Evolutionary conservation across 2,797 vertebrate species (phyloP).

Genomic region (Clarias fuscus): DNA sequence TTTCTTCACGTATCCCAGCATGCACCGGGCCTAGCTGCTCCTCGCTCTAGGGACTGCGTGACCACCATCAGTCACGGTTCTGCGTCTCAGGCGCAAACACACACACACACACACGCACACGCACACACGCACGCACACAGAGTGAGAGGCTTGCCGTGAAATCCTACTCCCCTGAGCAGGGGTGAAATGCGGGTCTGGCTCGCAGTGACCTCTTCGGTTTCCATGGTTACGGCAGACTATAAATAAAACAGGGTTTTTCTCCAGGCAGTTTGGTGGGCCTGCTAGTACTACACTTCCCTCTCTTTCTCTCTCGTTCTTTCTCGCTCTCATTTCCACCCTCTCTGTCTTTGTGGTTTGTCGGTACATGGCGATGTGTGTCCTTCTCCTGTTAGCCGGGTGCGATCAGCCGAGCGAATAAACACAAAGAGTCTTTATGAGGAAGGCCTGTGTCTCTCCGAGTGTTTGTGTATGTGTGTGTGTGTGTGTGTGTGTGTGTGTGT

Average conservation of each 20-base stretch:
- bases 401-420: conserved; percentile 36
- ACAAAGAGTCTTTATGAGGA: conserved; percentile 48
- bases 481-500: conserved; percentile 1
- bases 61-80: conserved; percentile 62
- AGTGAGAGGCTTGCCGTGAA: conserved; percentile 76
- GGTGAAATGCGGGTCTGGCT: conserved; percentile 87
- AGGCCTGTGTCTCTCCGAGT: conserved; percentile 17
- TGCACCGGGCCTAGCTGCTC: conserved; percentile 54
- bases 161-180: conserved; percentile 84
- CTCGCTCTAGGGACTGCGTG: conserved; percentile 59
- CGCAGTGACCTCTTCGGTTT: conserved; percentile 86
- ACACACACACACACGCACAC: conserved; percentile 44
- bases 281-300: conserved; percentile 54
- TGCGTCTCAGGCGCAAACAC: conserved; percentile 61
- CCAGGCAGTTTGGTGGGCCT: conserved; percentile 76
- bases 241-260: conserved; percentile 88
- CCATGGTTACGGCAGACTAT: conserved; percentile 87
- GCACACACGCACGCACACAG: conserved; percentile 45
- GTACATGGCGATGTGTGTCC: conserved; percentile 33
- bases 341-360: conserved; percentile 32
- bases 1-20: conserved; percentile 57
- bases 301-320: conserved; percentile 11
- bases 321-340: conserved; percentile 33
- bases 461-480: background rate
- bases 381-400: conserved; percentile 36